Evolutionary conservation across 2,888 invertebrate species (phyloP), one percentile per base, ranked within the genome.

Genomic region (Parthenolecanium corni): DNA sequence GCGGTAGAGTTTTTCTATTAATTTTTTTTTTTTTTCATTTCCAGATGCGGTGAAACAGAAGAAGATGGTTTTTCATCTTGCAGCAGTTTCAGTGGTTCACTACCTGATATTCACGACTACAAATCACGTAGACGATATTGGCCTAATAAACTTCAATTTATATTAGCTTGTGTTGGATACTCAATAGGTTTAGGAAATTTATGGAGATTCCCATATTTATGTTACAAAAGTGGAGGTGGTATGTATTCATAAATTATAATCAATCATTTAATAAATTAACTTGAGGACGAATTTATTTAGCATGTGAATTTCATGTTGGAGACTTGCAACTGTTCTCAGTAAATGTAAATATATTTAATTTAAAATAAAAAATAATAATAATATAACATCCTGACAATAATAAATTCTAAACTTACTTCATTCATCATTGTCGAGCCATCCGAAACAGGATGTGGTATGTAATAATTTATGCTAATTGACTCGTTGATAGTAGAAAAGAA

Each of bases 141-240:
- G 91, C 84, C 85, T 65, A 89, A 86, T 74, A 90, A 90, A 76
- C 81, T 87, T 70, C 89, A 91, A 75, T 91, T 91, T 73, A 88
- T 91, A 58, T 77, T 91, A 70, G 89, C 90, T 53, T 89, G 89
- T 72, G 84, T 91, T 67, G 89, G 91, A 23, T 90, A 90, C 73
- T 89, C 89, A 58, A 89, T 91, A 62, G 91, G 90, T 42, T 80
- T 91, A 67, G 89, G 89, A 69, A 91, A 90, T 72, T 86, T 91
- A 67, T 91, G 91, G 91, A 80, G 91, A 70, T 92, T 93, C 76
- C 93, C 93, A 38, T 93, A 92, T 75, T 80, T 92, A 70, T 89
- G 89, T 75, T 89, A 89, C 75, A 87, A 87, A 77, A 89, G 88
- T 73, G 89, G 89, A 68, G 89, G 89, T 78, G 89, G 89, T 89